These are phyloP conservation scores for Barypeithes pellucidus DNA, from an alignment of 2,888 invertebrate genomes.

Conservation along the genomic window DNA sequence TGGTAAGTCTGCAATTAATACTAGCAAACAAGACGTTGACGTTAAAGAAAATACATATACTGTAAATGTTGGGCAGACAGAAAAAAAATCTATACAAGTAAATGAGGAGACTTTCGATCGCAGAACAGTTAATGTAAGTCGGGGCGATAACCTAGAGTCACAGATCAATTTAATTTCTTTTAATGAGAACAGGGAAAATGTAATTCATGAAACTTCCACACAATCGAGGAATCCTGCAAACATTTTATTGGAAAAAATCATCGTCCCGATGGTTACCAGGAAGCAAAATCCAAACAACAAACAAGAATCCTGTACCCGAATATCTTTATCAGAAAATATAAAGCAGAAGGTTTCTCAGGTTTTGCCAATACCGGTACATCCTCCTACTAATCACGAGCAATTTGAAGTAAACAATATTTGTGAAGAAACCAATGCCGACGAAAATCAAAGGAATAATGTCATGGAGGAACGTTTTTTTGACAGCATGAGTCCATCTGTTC, in stretches of 20 bases:
- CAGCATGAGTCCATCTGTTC: neutral
- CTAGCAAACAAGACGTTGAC: neutral
- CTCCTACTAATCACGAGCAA: neutral
- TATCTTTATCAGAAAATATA: neutral
- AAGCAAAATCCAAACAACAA: neutral
- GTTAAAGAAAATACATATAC: neutral
- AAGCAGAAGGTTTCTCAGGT: neutral
- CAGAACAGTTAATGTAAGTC: neutral
- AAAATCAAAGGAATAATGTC: neutral
- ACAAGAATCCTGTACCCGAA: neutral
- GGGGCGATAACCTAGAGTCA: neutral
- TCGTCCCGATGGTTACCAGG: neutral
- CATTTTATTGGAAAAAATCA: neutral
- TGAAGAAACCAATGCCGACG: neutral
- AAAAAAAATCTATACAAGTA: neutral
- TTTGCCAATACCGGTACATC: neutral
- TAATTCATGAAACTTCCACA: too few species aligned
- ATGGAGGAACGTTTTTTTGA: conserved; percentile 3
- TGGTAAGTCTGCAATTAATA: neutral
- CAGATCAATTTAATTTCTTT: neutral
- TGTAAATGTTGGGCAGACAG: neutral
- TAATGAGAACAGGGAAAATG: too few species aligned
- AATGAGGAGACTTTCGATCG: neutral
- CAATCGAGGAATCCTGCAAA: neutral
- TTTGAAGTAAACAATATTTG: neutral